phyloP scores from a whole-genome alignment of 2,797 vertebrate species.

The Emys orbicularis region DNA sequence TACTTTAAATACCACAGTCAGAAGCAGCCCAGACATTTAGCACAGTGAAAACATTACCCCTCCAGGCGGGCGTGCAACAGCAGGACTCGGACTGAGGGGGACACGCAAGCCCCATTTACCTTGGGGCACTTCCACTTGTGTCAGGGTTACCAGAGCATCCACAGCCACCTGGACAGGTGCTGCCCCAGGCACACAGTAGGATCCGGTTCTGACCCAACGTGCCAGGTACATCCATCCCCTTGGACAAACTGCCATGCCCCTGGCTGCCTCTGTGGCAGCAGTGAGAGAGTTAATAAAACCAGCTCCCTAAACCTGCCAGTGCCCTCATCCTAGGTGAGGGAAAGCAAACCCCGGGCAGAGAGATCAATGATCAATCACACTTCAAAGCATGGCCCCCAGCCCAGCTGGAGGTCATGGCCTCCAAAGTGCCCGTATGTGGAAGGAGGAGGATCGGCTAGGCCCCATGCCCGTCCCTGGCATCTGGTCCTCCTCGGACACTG shows the following conservation, averaged over 20 bases:
- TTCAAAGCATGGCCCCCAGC: neutral
- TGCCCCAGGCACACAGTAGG: neutral
- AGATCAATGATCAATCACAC: neutral
- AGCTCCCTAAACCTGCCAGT: accelerated
- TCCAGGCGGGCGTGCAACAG: neutral
- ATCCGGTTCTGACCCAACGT: neutral
- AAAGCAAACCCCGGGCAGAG: neutral
- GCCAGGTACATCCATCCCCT: neutral
- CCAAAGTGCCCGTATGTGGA: neutral
- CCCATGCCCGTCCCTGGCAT: neutral
- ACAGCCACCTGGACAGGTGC: neutral
- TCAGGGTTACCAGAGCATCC: neutral
- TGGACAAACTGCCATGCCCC: neutral
- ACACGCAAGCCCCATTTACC: neutral
- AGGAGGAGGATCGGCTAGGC: neutral
- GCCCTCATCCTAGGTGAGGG: neutral
- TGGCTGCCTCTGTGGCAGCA: accelerated
- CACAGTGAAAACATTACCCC: slow-evolving; percentile 15
- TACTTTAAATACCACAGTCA: slow-evolving; percentile 25
- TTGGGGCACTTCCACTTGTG: neutral
- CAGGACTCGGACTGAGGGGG: neutral
- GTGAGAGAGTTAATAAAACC: accelerated
- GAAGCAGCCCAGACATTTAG: slow-evolving; percentile 39
- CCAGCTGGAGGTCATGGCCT: neutral
- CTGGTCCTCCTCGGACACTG: neutral